These are phyloP conservation scores for Macrostomum cliftonense DNA, from an alignment of 2,888 invertebrate genomes.

Conservation along the genomic window DNA sequence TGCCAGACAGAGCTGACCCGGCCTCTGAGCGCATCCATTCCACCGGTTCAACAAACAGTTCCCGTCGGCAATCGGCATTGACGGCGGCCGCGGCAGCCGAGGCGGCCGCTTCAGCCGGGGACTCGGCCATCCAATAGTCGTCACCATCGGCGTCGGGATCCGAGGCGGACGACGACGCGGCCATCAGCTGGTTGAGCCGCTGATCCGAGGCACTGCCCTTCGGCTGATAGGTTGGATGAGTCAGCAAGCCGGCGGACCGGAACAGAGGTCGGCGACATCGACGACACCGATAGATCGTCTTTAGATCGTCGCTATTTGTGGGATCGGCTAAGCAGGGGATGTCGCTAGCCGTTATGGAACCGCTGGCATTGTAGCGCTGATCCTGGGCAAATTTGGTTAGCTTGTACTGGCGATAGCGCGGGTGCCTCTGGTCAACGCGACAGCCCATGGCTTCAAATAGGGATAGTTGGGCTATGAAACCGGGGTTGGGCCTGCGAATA, in stretches of 20 bases:
- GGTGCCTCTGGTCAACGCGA: slow-evolving; percentile 17
- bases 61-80: slow-evolving; percentile 46
- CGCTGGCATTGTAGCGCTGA: too few relatives aligned
- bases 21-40: slow-evolving; percentile 64
- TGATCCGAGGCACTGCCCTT: too few relatives aligned
- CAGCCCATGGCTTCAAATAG: slow-evolving; percentile 28
- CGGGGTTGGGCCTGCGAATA: slow-evolving; percentile 24
- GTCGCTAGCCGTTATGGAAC: too few relatives aligned
- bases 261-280: background rate
- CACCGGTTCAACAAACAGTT: slow-evolving; percentile 70
- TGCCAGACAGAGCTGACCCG: slow-evolving; percentile 25
- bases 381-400: slow-evolving; percentile 16
- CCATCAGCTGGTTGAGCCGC: too few relatives aligned
- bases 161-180: too few relatives aligned
- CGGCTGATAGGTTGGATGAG: background rate
- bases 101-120: background rate
- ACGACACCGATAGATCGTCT: too few relatives aligned
- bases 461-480: slow-evolving; percentile 25
- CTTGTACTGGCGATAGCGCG: slow-evolving; percentile 16
- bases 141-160: too few relatives aligned
- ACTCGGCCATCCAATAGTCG: too few relatives aligned
- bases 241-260: background rate
- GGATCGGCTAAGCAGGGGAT: too few relatives aligned
- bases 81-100: background rate
- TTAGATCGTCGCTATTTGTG: too few relatives aligned